Percentiles rank a stretch among this genome's conserved stretches.
These are phyloP conservation scores for Luperina nickerlii DNA, from an alignment of 2,888 invertebrate genomes.

Conservation along the genomic window DNA sequence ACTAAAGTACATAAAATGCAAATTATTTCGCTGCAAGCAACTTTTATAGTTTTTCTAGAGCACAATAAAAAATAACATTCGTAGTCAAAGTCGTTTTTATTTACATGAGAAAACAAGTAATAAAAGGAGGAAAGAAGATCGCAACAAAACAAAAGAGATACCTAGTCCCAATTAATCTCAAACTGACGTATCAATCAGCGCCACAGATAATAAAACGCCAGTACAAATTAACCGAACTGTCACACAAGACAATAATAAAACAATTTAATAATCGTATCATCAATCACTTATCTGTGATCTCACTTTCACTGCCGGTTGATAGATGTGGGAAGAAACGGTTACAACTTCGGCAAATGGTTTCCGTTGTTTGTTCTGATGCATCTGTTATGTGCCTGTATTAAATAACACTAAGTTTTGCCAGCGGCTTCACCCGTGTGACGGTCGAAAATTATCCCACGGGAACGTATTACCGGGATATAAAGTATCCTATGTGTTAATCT, in stretches of 20 bases:
- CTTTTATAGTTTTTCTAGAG: slow-evolving; percentile 43
- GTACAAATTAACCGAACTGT: slow-evolving; percentile 47
- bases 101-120: neutral
- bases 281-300: slow-evolving; percentile 59
- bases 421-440: neutral
- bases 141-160: slow-evolving; percentile 4
- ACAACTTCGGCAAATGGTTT: slow-evolving; percentile 52
- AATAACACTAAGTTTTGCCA: neutral
- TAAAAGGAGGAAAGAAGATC: slow-evolving; percentile 4
- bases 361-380: slow-evolving; percentile 49
- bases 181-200: slow-evolving; percentile 40
- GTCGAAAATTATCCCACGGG: neutral
- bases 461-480: neutral
- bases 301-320: slow-evolving; percentile 61
- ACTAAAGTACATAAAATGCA: slow-evolving; percentile 40
- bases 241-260: slow-evolving; percentile 55
- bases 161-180: slow-evolving; percentile 19
- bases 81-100: slow-evolving; percentile 13
- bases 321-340: slow-evolving; percentile 50
- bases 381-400: slow-evolving; percentile 27
- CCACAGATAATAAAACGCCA: slow-evolving; percentile 47
- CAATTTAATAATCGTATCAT: slow-evolving; percentile 60
- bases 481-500: too few species aligned
- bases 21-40: slow-evolving; percentile 10
- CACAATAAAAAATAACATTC: slow-evolving; percentile 3